These are phyloP conservation scores for Beroe forskalii DNA, from an alignment of 37 sponge, comb jelly and placozoan species.

Conservation along the genomic window DNA sequence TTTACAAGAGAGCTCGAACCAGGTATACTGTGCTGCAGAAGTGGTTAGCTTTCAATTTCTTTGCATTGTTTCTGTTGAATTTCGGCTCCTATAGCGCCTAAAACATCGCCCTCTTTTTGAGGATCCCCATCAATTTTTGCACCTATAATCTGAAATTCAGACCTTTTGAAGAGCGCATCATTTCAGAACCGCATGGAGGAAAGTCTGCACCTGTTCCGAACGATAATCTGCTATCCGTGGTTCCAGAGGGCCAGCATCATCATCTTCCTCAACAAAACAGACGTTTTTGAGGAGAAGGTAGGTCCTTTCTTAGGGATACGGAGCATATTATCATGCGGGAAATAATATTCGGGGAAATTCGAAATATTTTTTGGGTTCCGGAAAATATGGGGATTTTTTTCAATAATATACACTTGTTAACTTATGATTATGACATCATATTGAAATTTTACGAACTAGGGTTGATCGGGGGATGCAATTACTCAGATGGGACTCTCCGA, in stretches of 20 bases:
- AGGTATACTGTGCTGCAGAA: constrained; percentile 6
- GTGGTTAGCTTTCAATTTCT: no score
- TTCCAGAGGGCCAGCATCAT: constrained; percentile 64
- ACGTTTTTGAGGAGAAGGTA: constrained; percentile 66
- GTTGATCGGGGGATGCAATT: no score
- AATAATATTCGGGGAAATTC: no score
- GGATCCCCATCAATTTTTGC: no score
- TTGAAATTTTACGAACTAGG: no score
- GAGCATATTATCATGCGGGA: neutral
- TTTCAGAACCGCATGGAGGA: constrained; percentile 69
- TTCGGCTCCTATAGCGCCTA: no score
- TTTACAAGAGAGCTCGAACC: constrained; percentile 42
- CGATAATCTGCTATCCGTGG: constrained; percentile 63
- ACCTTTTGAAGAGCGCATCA: no score
- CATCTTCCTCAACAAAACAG: constrained; percentile 69
- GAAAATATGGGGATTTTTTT: no score
- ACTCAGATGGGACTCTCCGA: no score
- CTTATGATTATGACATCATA: neutral
- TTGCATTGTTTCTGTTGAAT: no score
- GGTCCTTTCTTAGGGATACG: neutral
- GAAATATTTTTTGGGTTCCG: neutral
- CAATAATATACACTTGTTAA: neutral
- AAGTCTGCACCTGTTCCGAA: constrained; percentile 63
- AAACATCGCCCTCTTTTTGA: no score
- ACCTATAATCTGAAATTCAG: no score